Evolutionary conservation across 1,140 invertebrate species (phyloP).

Genomic region (Dolichoris vasculosae): DNA sequence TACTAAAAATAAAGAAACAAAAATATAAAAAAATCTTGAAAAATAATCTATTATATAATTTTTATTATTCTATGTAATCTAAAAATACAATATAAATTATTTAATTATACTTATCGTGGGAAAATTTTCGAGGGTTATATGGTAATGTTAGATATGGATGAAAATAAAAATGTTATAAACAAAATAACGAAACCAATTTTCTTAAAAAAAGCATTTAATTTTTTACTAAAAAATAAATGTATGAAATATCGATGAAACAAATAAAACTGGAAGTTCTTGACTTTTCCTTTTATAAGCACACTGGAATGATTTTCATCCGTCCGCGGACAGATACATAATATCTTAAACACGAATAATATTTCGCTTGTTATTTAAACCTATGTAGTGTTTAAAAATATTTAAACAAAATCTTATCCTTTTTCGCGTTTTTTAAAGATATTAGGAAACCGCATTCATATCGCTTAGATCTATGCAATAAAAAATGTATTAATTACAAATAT

Average conservation of each 20-base stretch:
- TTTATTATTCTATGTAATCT: background rate
- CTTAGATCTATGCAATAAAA: conserved; percentile 32
- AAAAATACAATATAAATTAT: background rate
- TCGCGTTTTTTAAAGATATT: background rate
- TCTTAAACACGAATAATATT: conserved; percentile 9
- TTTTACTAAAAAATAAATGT: conserved; percentile 49
- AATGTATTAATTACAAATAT: conserved; percentile 45
- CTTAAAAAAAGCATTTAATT: conserved; percentile 45
- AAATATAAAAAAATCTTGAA: background rate
- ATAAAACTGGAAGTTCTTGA: conserved; percentile 46
- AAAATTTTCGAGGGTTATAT: background rate
- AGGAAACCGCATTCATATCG: conserved; percentile 16
- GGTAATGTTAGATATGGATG: background rate
- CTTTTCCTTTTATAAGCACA: conserved; percentile 38
- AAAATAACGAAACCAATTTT: conserved; percentile 37
- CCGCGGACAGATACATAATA: conserved; percentile 27
- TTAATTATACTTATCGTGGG: background rate
- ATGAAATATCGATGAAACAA: conserved; percentile 42
- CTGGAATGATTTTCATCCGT: conserved; percentile 47
- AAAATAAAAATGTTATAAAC: background rate
- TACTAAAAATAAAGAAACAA: background rate
- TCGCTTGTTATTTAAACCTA: conserved; percentile 23
- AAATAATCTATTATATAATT: background rate
- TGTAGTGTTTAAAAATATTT: conserved; percentile 25
- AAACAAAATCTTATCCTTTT: conserved; percentile 17